Evolutionary conservation across 2,797 vertebrate species (phyloP).

Genomic region (Periophthalmus magnuspinnatus): DNA sequence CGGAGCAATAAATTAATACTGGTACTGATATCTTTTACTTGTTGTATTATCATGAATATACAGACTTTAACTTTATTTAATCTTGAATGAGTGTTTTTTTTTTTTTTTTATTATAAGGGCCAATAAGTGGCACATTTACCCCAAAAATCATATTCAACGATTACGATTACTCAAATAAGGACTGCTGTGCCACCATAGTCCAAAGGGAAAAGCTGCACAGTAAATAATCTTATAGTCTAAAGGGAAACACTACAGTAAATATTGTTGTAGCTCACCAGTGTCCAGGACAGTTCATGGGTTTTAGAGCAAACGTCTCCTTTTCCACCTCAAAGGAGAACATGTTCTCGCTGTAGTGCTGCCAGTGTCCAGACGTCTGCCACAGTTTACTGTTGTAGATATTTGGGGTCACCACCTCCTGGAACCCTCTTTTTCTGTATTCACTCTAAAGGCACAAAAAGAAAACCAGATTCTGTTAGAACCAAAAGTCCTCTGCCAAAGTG

Average conservation of each 20-base stretch:
- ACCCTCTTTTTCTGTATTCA: constrained; percentile 92
- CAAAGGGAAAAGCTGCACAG: too few relatives aligned
- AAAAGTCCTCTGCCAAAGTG: background rate
- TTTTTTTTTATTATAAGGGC: too few relatives aligned
- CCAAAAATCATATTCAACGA: too few relatives aligned
- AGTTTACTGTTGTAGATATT: constrained; percentile 97
- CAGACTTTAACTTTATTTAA: too few relatives aligned
- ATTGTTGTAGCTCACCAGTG: constrained; percentile 83
- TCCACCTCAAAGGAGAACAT: constrained; percentile 98
- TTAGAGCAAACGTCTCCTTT: constrained; percentile 95
- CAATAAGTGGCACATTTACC: too few relatives aligned
- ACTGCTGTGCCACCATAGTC: background rate
- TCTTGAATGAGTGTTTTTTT: too few relatives aligned
- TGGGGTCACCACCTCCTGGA: constrained; percentile 95
- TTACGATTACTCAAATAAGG: too few relatives aligned
- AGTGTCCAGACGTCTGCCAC: constrained; percentile 97
- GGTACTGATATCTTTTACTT: too few relatives aligned
- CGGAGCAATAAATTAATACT: too few relatives aligned
- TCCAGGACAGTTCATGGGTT: constrained; percentile 98
- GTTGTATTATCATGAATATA: too few relatives aligned
- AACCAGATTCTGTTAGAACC: background rate
- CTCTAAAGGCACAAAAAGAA: constrained; percentile 69
- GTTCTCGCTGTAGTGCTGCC: constrained; percentile 98
- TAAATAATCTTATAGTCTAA: too few relatives aligned
- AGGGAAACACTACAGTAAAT: too few relatives aligned